phyloP scores from a whole-genome alignment of 2,113 vertebrate genomes.

The Suncus etruscus region DNA sequence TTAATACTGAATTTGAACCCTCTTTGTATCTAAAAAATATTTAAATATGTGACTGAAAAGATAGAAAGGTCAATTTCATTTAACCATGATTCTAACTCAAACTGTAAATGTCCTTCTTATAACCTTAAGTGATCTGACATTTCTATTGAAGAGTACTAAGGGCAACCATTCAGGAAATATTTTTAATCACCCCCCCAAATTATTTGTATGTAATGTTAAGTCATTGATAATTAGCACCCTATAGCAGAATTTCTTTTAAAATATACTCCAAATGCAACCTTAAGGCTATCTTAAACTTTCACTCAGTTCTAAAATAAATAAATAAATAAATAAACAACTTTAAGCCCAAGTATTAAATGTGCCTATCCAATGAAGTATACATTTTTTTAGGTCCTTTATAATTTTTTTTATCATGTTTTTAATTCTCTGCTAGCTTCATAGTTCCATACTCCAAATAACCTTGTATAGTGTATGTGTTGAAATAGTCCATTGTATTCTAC shows the following conservation, averaged over 20 bases:
- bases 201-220: conserved; percentile 57
- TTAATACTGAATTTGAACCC: conserved; percentile 64
- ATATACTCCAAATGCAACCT: conserved; percentile 56
- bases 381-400: conserved; percentile 84
- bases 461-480: conserved; percentile 74
- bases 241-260: conserved; percentile 63
- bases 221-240: conserved; percentile 52
- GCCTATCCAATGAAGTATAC: conserved; percentile 78
- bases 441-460: conserved; percentile 78
- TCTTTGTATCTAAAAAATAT: conserved; percentile 47
- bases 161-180: conserved; percentile 61
- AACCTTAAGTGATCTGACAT: conserved; percentile 68
- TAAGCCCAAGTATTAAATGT: conserved; percentile 78
- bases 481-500: conserved; percentile 54
- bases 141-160: conserved; percentile 57
- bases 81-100: conserved; percentile 72
- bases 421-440: conserved; percentile 79
- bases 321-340: conserved; percentile 73
- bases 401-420: conserved; percentile 81
- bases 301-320: conserved; percentile 82
- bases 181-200: conserved; percentile 55
- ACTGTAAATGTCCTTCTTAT: conserved; percentile 60
- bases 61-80: conserved; percentile 51
- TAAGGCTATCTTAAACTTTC: conserved; percentile 76
- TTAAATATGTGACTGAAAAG: conserved; percentile 75